These are phyloP conservation scores for Agrochola lychnidis DNA, from an alignment of 2,888 invertebrate species.

Conservation along the genomic window DNA sequence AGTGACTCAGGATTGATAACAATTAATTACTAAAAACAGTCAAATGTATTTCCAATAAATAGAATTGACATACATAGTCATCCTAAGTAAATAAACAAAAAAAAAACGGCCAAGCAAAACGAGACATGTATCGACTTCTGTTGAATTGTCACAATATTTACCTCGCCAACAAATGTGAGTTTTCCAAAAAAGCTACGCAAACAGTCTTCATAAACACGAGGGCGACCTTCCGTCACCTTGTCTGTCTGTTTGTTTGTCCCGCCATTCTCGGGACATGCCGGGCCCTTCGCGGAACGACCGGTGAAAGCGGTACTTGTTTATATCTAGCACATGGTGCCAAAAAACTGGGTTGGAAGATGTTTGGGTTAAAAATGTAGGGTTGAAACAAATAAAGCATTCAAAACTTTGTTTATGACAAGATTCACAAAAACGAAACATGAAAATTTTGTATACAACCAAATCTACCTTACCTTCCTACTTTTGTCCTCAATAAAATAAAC, in stretches of 20 bases:
- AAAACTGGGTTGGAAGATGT: slow-evolving; percentile 57
- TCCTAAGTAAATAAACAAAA: slow-evolving; percentile 38
- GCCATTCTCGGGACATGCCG: slow-evolving; percentile 25
- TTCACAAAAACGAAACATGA: background rate
- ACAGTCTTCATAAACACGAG: slow-evolving; percentile 68
- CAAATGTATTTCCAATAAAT: background rate
- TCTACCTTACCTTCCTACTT: background rate
- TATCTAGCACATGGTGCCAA: slow-evolving; percentile 73
- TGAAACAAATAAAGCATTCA: slow-evolving; percentile 25
- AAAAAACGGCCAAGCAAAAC: background rate
- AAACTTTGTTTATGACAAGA: slow-evolving; percentile 10
- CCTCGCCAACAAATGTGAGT: slow-evolving; percentile 67
- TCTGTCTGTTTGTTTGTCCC: slow-evolving; percentile 73
- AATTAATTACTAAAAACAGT: background rate
- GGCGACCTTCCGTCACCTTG: slow-evolving; percentile 73
- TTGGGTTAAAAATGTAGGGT: slow-evolving; percentile 15
- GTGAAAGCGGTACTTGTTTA: slow-evolving; percentile 64
- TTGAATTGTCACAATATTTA: slow-evolving; percentile 60
- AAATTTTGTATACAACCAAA: background rate
- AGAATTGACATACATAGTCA: slow-evolving; percentile 22
- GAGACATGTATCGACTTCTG: slow-evolving; percentile 31
- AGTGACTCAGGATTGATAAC: background rate
- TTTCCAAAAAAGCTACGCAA: slow-evolving; percentile 66
- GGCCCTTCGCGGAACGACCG: slow-evolving; percentile 55
- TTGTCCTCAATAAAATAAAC: too few species aligned